Base-by-base conservation (phyloP, 2,113 vertebrate genomes). In the Entosphenus tridentatus region DNA sequence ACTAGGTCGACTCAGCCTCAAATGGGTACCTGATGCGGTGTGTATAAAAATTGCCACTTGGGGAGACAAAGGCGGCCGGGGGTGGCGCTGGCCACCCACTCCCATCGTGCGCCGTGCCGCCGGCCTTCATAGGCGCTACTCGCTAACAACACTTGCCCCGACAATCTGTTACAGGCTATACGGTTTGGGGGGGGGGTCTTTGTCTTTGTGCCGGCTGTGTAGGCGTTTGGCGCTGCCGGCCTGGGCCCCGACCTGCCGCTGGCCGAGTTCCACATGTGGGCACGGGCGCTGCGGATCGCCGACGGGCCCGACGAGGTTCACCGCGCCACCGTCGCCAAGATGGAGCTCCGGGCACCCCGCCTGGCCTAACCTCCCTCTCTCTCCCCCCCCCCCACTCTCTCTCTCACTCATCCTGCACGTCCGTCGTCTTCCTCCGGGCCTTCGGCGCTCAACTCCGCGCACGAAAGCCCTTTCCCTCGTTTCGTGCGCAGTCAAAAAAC, bases 201-300 rank as follows among this genome's bases (percentile, higher is more conserved):
- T 39, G 5, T 70, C 67, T 67, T 4, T 17, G 65, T 68, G 12
- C 70, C 7, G 69, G 21, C 69, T 67, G 56, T 10, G 2, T 71
- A 83, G 84, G 77, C 76, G 54, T 79, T 80, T 2, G 76, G 78
- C 71, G 80, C 74, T 56, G 78, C 79, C 0, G 76, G 75, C 12
- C 76, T 77, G 59, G 71, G 74, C 74, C 71, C 16, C 0, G 73
- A 81, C 70, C 76, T 73, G 57, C 79, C 78, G 0, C 72, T 77
- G 72, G 79, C 79, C 9, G 57, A 57, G 71, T 78, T 74, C 65
- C 78, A 76, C 6, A 16, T 73, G 67, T 59, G 13, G 78, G 76
- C 74, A 17, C 72, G 77, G 57, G 77, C 75, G 1, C 73, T 78
- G 3, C 39, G 2, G 70, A 74, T 78, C 21, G 78, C 79, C 0